Base-by-base conservation (phyloP, 2,797 vertebrate species). In the Luscinia megarhynchos region DNA sequence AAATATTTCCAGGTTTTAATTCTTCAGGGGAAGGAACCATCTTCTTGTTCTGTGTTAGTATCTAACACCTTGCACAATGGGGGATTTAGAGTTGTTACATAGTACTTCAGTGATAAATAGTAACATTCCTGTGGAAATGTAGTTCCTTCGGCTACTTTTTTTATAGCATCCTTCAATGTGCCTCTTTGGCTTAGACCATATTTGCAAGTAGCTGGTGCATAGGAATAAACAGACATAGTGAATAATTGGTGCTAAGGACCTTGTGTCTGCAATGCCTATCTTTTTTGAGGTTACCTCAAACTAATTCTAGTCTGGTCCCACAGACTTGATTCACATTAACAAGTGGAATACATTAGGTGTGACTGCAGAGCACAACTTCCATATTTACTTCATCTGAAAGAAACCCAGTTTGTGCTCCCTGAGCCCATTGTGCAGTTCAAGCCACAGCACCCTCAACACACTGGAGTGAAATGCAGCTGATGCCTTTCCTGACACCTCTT, bases 1-100 rank as follows among this genome's bases (percentile, higher is more conserved):
- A 87, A 83, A 26, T 67, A 45, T 46, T 89, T 81, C 66, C 41
- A 90, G 13, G 51, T 84, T 94, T 94, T 84, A 93, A 84, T 87
- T 86, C 77, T 81, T 91, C 30, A 40, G 79, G 32, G 43, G 41
- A 88, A 87, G 32, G 26, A 34, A 59, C 15, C 23, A 48, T 84
- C 43, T 63, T 88, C 64, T 62, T 81, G 15, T 54, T 89, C 41
- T 51, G 12, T 72, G 17, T 81, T 84, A 69, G 58, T 29, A n/a
- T n/a, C 61, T 75, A 95, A 63, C 57, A 79, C 67, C 38, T 90
- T 8, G 1, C 34, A 86, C 85, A 73, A 55, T 10, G 19, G 6
- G 43, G 19, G 34, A 77, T 92, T 84, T 94, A n/a, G 19, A 26
- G 19, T 23, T 74, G n/a, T 72, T 79, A 21, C 4, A 2, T 3